A percentile compares a stretch with the other conserved stretches of the same genome.
phyloP scores from a whole-genome alignment of 2,113 vertebrate species.

The Anoura caudifer region DNA sequence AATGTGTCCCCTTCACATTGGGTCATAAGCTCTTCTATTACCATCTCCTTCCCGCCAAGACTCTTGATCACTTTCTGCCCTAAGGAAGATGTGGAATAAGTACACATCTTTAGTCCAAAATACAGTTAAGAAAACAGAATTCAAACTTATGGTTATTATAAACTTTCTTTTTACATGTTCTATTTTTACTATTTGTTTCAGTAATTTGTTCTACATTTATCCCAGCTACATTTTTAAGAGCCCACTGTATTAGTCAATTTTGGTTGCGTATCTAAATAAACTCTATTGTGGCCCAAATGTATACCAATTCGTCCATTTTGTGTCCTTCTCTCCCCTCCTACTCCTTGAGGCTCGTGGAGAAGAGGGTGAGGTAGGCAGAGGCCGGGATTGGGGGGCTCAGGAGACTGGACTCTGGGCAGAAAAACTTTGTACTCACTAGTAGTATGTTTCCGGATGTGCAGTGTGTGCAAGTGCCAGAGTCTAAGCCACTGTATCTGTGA shows the following conservation, averaged over 20 bases:
- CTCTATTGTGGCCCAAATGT: not conserved
- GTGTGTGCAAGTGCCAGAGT: fast-evolving
- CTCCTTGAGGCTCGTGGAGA: fast-evolving
- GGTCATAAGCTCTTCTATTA: not conserved
- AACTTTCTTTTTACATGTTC: not conserved
- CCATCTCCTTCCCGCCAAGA: not conserved
- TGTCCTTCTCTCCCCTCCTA: not conserved
- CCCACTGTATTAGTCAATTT: not conserved
- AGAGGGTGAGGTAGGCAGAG: fast-evolving
- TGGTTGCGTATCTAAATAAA: not conserved
- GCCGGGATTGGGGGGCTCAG: too few relatives aligned
- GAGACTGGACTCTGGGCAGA: not conserved
- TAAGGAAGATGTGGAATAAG: not conserved
- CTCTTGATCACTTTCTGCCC: not conserved
- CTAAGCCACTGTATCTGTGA: not conserved
- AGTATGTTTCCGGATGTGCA: not conserved
- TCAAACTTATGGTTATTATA: not conserved
- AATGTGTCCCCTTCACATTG: not conserved
- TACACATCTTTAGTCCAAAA: not conserved
- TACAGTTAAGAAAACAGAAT: not conserved
- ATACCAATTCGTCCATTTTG: not conserved
- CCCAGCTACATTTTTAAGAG: not conserved
- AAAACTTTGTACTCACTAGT: not conserved
- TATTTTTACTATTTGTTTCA: not conserved
- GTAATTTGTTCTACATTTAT: not conserved